Percentiles rank a stretch among this genome's conserved stretches.
Conservation (phyloP, 2,888 invertebrate species). For the Tetramorium bicarinatum region DNA sequence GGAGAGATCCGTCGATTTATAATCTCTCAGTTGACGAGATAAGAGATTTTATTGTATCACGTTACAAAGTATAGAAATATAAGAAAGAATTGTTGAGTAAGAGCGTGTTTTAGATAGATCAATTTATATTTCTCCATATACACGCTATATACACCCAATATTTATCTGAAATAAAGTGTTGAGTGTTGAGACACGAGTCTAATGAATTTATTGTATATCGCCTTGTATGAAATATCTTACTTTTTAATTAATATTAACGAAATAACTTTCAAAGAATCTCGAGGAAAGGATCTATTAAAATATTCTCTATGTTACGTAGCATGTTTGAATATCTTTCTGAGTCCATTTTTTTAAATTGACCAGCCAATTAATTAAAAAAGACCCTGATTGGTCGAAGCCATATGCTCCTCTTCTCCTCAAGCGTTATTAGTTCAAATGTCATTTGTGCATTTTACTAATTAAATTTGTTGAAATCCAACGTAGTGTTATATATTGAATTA, state of each 20-base stretch:
- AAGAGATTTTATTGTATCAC: constrained; percentile 31
- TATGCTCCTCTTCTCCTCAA: too few relatives aligned
- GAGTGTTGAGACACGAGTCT: constrained; percentile 45
- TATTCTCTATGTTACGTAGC: too few relatives aligned
- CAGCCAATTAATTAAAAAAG: too few relatives aligned
- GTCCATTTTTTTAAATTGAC: too few relatives aligned
- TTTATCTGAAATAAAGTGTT: constrained; percentile 62
- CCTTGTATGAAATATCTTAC: neutral
- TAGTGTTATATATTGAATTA: too few relatives aligned
- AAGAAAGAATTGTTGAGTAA: constrained; percentile 59
- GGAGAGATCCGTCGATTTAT: constrained; percentile 1
- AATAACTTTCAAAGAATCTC: too few relatives aligned
- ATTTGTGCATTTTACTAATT: neutral
- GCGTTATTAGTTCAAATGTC: neutral
- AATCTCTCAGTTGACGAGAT: constrained; percentile 12
- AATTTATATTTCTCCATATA: constrained; percentile 62
- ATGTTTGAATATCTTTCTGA: too few relatives aligned
- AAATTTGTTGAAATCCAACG: neutral
- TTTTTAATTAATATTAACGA: too few relatives aligned
- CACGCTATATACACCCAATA: constrained; percentile 50
- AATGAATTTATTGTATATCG: neutral
- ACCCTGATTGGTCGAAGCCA: too few relatives aligned
- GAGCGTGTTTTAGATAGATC: constrained; percentile 52
- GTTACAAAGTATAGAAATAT: constrained; percentile 47
- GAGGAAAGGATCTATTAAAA: too few relatives aligned